phyloP scores from a whole-genome alignment of 2,888 invertebrate species.

The Schrankia costaestrigalis region DNA sequence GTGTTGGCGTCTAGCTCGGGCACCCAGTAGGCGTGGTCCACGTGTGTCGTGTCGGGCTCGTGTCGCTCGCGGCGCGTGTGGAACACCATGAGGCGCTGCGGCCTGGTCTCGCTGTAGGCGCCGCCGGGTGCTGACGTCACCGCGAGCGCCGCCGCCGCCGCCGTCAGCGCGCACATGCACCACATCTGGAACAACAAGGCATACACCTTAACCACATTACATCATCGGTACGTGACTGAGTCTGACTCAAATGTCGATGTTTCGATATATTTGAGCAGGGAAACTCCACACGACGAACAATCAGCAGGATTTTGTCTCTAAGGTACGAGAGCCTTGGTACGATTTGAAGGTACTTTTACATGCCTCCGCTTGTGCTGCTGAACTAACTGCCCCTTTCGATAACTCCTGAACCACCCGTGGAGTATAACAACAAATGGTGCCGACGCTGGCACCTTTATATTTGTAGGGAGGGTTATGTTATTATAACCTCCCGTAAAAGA shows the following conservation, averaged over 20 bases:
- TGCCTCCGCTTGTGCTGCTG: no score
- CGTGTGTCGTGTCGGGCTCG: constrained; percentile 23
- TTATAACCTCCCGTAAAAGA: no score
- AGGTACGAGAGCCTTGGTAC: no score
- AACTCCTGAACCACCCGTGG: no score
- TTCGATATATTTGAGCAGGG: neutral
- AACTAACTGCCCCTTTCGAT: no score
- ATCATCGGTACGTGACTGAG: neutral
- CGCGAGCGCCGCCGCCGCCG: constrained; percentile 39
- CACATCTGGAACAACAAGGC: constrained; percentile 3
- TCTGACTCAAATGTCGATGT: neutral
- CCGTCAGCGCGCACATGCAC: constrained; percentile 17
- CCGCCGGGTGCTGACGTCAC: constrained; percentile 67
- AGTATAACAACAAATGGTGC: no score
- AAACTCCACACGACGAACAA: neutral
- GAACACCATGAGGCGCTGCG: constrained; percentile 88
- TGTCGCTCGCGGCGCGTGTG: constrained; percentile 81
- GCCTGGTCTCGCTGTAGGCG: constrained; percentile 82
- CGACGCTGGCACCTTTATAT: no score
- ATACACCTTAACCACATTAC: neutral
- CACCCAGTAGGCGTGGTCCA: constrained; percentile 82
- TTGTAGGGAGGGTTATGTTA: no score
- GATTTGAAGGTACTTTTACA: no score
- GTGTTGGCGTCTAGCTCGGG: constrained; percentile 89
- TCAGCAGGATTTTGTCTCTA: no score